Conservation (phyloP, 2,113 vertebrate genomes). For the Phodopus roborovskii region DNA sequence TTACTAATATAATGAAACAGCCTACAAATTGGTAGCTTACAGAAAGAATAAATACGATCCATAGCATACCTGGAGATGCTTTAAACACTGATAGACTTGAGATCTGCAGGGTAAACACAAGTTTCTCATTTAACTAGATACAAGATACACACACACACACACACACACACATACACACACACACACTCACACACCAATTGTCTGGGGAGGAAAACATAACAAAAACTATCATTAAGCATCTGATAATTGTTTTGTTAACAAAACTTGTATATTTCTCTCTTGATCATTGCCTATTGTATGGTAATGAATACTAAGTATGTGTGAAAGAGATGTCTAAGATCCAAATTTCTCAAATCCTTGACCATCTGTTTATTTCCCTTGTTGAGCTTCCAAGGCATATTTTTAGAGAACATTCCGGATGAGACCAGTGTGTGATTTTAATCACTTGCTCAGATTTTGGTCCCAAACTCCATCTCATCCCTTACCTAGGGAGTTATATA, state of each 20-base stretch:
- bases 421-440: not conserved
- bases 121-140: not conserved
- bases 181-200: not conserved
- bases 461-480: not conserved
- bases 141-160: not conserved
- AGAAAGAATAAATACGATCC: not conserved
- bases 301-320: not conserved
- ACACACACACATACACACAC: not conserved
- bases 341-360: slow-evolving; percentile 3
- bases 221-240: not conserved
- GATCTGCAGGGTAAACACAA: not conserved
- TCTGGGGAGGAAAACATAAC: not conserved
- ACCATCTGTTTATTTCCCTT: not conserved
- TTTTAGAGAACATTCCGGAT: not conserved
- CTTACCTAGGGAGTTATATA: not conserved
- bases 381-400: not conserved
- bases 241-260: not conserved
- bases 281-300: not conserved
- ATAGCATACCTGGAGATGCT: not conserved
- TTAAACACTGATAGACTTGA: slow-evolving; percentile 12
- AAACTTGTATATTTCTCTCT: not conserved
- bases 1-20: not conserved
- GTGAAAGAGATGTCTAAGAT: slow-evolving; percentile 26
- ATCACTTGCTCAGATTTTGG: not conserved
- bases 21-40: not conserved